phyloP scores from a whole-genome alignment of 2,113 vertebrate genomes.

The Holacanthus passer region DNA sequence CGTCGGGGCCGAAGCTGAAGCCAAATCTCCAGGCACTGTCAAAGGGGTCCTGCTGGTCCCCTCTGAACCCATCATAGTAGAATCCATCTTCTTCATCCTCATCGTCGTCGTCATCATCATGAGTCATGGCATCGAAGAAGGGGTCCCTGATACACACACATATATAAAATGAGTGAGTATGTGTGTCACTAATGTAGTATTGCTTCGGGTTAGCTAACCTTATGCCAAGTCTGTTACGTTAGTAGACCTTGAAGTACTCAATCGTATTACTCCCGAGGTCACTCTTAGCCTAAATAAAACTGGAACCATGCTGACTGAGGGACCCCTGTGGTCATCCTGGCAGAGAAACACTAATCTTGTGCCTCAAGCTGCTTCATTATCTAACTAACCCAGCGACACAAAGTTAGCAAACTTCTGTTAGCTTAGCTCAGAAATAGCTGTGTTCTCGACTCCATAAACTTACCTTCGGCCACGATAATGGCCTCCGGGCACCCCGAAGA shows the following conservation, averaged over 20 bases:
- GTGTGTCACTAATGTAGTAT: not conserved
- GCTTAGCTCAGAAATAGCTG: slow-evolving; percentile 19
- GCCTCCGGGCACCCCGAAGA: slow-evolving; percentile 82
- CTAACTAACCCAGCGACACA: not conserved
- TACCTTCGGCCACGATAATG: slow-evolving; percentile 74
- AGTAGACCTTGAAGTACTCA: not conserved
- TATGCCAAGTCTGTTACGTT: not conserved
- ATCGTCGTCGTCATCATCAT: slow-evolving; percentile 78
- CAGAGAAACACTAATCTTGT: slow-evolving; percentile 33
- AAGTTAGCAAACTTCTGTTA: slow-evolving; percentile 23
- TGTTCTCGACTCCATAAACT: slow-evolving; percentile 22
- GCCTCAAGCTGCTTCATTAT: not conserved
- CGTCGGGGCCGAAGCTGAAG: slow-evolving; percentile 80
- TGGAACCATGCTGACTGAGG: not conserved
- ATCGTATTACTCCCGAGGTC: slow-evolving; percentile 10
- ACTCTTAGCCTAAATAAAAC: not conserved
- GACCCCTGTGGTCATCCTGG: slow-evolving; percentile 46
- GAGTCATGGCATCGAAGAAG: slow-evolving; percentile 84
- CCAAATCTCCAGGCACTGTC: slow-evolving; percentile 81
- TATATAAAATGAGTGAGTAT: not conserved
- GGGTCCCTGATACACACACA: slow-evolving; percentile 80
- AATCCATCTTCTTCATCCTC: slow-evolving; percentile 68
- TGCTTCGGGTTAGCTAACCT: not conserved
- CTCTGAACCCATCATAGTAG: slow-evolving; percentile 51
- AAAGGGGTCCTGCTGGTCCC: slow-evolving; percentile 70